A percentile compares a stretch with the other conserved stretches of the same genome.
Conservation (phyloP, 2,113 vertebrate genomes). For the Neolamprologus brichardi region DNA sequence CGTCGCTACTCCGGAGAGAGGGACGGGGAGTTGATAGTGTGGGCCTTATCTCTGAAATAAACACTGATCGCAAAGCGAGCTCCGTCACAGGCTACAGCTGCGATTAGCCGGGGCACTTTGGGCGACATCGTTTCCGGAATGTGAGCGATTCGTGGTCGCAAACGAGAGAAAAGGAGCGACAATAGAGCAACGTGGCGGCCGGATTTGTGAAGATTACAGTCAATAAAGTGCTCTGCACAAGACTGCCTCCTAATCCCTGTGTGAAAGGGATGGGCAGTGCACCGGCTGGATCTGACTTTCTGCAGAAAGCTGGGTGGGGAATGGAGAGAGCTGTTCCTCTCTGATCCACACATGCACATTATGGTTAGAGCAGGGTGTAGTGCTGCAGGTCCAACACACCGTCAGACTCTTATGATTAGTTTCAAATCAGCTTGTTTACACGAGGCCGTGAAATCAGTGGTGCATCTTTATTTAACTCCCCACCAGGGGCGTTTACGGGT, state of each 20-base stretch:
- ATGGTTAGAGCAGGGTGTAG: not conserved
- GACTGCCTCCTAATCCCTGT: constrained; percentile 51
- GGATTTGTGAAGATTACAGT: constrained; percentile 66
- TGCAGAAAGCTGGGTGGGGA: not conserved
- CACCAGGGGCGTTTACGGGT: no score
- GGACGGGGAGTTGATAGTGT: not conserved
- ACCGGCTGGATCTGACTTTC: constrained; percentile 1
- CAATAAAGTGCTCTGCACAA: constrained; percentile 34
- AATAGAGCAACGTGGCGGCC: constrained; percentile 7
- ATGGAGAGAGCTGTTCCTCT: not conserved
- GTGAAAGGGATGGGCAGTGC: constrained; percentile 35
- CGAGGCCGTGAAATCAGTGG: not conserved
- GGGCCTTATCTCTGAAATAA: constrained; percentile 8
- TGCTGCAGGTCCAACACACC: not conserved
- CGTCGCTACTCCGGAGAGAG: not conserved
- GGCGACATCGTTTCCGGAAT: not conserved
- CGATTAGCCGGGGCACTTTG: not conserved
- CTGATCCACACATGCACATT: not conserved
- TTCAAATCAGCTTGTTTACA: not conserved
- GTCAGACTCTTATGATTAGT: not conserved
- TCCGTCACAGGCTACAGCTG: not conserved
- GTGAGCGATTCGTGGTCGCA: not conserved
- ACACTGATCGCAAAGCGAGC: not conserved
- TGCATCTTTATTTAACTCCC: not conserved
- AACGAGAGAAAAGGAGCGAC: not conserved